Evolutionary conservation across 2,113 vertebrate species (phyloP), one percentile per base, ranked within the genome.

Genomic region (Myanophis thanlyinensis): DNA sequence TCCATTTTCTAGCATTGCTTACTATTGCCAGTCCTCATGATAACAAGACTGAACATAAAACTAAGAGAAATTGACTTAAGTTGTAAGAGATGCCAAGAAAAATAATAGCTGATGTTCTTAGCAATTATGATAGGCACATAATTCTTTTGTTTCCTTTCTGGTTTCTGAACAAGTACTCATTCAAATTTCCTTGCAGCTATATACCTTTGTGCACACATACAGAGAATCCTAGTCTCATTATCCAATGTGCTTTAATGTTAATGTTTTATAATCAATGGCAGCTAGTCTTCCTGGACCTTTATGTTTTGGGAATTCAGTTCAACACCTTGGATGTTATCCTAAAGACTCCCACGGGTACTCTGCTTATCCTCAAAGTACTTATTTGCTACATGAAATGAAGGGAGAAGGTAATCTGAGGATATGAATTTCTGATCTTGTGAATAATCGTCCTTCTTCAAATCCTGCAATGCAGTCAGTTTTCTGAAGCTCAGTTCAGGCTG

Each of bases 111-210:
- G 85, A 25, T 4, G 53, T 62, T 87, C 46, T 44, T 87, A 67
- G n/a, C 62, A 80, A 87, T 67, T 80, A 44, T 44, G 23, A 91
- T 47, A 91, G n/a, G 44, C 11, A 35, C 47, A 44, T 5, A 49
- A 47, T 86, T 91, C 47, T 91, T 91, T 87, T 49, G n/a, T 91
- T 56, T 49, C 27, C 47, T 35, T 91, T 62, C 85, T 67, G 30
- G 20, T 87, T 87, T 51, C 53, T 62, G 30, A 87, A 62, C 84
- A 54, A 87, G 30, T 86, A 46, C 10, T 48, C 53, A n/a, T 87
- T 91, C 84, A 59, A 30, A 59, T 59, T 62, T 46, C 44, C 52
- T 86, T 91, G 11, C 44, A 48, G 35, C 90, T 48, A 23, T 30
- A 85, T 25, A 53, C 3, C 73, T 91, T 51, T 12, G 40, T n/a